Evolutionary conservation across 2,888 invertebrate genomes (phyloP).

Genomic region (Allacma fusca): DNA sequence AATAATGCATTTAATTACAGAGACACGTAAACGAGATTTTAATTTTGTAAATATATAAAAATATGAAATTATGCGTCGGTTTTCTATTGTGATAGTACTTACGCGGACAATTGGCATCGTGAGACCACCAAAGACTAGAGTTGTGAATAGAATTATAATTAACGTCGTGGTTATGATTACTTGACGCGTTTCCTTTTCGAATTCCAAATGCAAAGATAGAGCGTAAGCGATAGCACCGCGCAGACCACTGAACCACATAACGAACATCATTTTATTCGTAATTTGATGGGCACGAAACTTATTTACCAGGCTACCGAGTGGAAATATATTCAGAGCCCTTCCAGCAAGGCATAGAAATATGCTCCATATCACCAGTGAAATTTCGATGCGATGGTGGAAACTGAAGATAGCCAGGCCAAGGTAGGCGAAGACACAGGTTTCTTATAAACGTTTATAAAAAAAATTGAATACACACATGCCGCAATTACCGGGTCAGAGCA

Average conservation of each 20-base stretch:
- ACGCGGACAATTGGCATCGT: slow-evolving; percentile 94
- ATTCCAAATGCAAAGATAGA: slow-evolving; percentile 90
- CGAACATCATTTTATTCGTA: slow-evolving; percentile 97
- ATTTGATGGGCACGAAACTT: slow-evolving; percentile 97
- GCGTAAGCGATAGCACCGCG: slow-evolving; percentile 96
- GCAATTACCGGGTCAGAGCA: too few relatives aligned
- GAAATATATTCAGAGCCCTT: slow-evolving; percentile 96
- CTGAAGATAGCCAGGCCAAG: slow-evolving; percentile 93
- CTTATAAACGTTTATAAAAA: slow-evolving; percentile 64
- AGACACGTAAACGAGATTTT: too few relatives aligned
- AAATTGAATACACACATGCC: too few relatives aligned
- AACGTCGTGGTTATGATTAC: slow-evolving; percentile 97
- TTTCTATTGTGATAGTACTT: too few relatives aligned
- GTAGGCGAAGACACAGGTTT: slow-evolving; percentile 99
- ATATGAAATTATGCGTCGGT: too few relatives aligned
- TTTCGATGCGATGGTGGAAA: slow-evolving; percentile 90
- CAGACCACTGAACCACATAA: slow-evolving; percentile 98
- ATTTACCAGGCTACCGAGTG: slow-evolving; percentile 90
- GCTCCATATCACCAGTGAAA: slow-evolving; percentile 93
- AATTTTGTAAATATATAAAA: too few relatives aligned
- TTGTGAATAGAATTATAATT: slow-evolving; percentile 96
- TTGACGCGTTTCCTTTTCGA: slow-evolving; percentile 92
- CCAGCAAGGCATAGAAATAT: slow-evolving; percentile 90
- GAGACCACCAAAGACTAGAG: slow-evolving; percentile 93
- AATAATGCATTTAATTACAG: too few relatives aligned